Evolutionary conservation across 2,797 vertebrate species (phyloP).

Genomic region (Myotis daubentonii): DNA sequence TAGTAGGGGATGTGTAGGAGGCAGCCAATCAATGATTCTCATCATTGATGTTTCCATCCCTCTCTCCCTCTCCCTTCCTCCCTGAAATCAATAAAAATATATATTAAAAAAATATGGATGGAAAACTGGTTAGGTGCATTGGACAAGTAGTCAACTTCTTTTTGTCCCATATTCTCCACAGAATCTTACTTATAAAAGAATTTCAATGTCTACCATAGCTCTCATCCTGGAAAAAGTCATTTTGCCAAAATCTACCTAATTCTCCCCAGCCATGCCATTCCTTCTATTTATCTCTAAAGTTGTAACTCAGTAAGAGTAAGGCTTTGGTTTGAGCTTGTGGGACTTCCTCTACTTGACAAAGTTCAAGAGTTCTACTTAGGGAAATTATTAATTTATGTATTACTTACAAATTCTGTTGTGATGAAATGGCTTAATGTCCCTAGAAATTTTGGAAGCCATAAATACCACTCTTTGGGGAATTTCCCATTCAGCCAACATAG

Average conservation of each 20-base stretch:
- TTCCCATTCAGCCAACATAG: not conserved
- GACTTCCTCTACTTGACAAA: not conserved
- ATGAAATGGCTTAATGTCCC: not conserved
- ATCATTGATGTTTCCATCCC: no score
- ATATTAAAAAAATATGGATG: not conserved
- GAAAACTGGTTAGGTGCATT: not conserved
- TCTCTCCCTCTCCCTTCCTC: no score
- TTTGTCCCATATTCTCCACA: not conserved
- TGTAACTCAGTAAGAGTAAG: not conserved
- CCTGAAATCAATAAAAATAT: no score
- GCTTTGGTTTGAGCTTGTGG: not conserved
- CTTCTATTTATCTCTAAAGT: not conserved
- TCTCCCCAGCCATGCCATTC: not conserved
- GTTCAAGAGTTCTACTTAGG: not conserved
- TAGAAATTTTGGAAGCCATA: not conserved
- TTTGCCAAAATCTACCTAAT: not conserved
- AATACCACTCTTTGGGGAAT: not conserved
- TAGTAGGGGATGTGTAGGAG: no score
- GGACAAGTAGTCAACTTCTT: conserved; percentile 13
- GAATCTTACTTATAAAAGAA: conserved; percentile 9
- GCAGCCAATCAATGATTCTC: no score
- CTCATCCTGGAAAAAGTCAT: not conserved
- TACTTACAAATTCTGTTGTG: not conserved
- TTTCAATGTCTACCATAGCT: not conserved
- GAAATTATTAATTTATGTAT: conserved; percentile 15